Evolutionary conservation across 2,113 vertebrate genomes (phyloP).

Genomic region (Microcebus griseorufus): DNA sequence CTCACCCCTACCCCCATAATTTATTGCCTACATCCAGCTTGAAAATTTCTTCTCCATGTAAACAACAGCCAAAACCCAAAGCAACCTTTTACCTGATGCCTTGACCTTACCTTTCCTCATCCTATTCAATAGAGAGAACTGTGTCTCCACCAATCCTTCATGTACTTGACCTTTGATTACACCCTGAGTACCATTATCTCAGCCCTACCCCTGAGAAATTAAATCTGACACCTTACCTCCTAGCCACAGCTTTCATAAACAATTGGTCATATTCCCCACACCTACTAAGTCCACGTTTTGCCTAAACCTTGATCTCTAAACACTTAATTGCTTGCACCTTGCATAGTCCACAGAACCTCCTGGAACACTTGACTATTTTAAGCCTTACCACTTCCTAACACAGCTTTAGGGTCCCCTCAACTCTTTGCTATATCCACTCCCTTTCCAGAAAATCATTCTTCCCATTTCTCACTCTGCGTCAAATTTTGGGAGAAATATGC

Average conservation of each 20-base stretch:
- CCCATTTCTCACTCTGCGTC: background rate
- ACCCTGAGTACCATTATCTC: background rate
- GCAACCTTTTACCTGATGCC: background rate
- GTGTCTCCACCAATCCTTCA: background rate
- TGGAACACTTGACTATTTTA: background rate
- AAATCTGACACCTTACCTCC: background rate
- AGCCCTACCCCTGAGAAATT: constrained; percentile 18
- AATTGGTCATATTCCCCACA: background rate
- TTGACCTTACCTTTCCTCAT: background rate
- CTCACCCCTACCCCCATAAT: background rate
- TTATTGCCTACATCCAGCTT: background rate
- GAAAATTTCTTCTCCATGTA: background rate
- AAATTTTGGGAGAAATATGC: background rate
- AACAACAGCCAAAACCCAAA: background rate
- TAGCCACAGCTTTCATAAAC: background rate
- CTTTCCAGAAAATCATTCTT: background rate
- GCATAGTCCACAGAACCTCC: background rate
- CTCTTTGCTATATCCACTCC: background rate
- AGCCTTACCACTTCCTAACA: background rate
- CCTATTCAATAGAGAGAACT: background rate
- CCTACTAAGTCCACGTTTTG: background rate
- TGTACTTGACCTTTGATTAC: background rate
- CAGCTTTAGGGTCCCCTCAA: background rate
- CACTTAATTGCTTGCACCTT: background rate
- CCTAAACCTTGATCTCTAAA: constrained; percentile 9